Conservation (phyloP, 2,888 invertebrate species). For the Cecidostiba fungosa region DNA sequence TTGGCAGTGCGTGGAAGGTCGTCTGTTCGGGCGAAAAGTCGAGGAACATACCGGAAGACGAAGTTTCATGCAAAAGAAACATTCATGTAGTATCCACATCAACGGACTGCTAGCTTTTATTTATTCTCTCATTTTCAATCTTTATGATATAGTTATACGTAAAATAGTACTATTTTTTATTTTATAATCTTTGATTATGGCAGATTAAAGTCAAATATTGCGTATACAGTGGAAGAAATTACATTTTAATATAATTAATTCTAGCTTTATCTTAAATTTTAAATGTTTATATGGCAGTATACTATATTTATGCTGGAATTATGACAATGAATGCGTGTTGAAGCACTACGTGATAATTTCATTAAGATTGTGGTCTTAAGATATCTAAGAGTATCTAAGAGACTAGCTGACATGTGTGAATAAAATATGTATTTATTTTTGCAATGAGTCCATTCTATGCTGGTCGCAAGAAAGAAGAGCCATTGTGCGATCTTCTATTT, state of each 20-base stretch:
- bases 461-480: conserved; percentile 19
- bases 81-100: conserved; percentile 74
- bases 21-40: conserved; percentile 77
- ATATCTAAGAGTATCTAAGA: conserved; percentile 18
- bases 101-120: conserved; percentile 51
- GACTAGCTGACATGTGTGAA: background rate
- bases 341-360: conserved; percentile 41
- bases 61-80: conserved; percentile 78
- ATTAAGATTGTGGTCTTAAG: background rate
- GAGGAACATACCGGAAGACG: conserved; percentile 75
- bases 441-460: background rate
- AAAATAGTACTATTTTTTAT: background rate
- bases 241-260: background rate
- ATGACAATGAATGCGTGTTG: conserved; percentile 34
- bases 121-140: conserved; percentile 3
- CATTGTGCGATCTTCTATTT: background rate
- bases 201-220: background rate
- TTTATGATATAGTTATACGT: background rate
- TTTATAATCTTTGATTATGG: background rate
- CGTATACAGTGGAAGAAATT: background rate
- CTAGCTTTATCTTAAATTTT: conserved; percentile 15
- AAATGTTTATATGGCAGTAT: conserved; percentile 21
- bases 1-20: conserved; percentile 76
- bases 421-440: background rate
- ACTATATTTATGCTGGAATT: conserved; percentile 1